These are phyloP conservation scores for Babyrousa celebensis DNA, from an alignment of 2,797 vertebrate genomes.

Conservation along the genomic window DNA sequence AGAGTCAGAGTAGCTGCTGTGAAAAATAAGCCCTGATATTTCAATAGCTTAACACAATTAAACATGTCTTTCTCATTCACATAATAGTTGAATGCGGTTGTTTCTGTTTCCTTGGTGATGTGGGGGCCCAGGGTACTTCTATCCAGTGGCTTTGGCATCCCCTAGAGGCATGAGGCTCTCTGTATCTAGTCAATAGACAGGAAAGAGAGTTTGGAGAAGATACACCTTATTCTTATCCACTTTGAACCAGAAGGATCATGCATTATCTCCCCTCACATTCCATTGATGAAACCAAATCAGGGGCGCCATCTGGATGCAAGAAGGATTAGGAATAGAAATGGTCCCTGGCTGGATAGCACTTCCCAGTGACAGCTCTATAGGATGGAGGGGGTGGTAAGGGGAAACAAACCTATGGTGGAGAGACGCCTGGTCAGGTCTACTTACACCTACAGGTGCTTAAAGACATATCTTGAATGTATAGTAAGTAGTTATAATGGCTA, in stretches of 20 bases:
- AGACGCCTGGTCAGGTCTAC: too few relatives aligned
- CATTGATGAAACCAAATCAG: background rate
- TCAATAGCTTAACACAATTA: background rate
- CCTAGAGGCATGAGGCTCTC: background rate
- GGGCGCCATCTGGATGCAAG: background rate
- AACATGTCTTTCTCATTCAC: background rate
- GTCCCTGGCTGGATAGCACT: background rate
- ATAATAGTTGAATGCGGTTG: background rate
- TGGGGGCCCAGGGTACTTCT: background rate
- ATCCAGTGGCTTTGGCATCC: background rate
- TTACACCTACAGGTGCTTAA: background rate
- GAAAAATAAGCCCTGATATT: background rate
- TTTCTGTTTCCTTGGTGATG: background rate
- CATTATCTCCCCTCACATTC: background rate
- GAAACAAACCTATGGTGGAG: background rate
- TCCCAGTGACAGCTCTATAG: background rate
- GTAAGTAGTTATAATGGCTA: background rate
- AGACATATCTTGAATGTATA: background rate
- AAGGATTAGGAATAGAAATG: background rate
- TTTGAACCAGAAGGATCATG: background rate
- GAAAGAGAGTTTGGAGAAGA: background rate
- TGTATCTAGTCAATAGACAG: background rate
- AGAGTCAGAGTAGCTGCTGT: background rate
- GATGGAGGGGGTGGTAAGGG: too few relatives aligned
- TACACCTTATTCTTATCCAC: background rate